Evolutionary conservation across 37 sponge, comb jelly and placozoan genomes (phyloP), one percentile per base, ranked within the genome.

Genomic region (Aplysina aerophoba): DNA sequence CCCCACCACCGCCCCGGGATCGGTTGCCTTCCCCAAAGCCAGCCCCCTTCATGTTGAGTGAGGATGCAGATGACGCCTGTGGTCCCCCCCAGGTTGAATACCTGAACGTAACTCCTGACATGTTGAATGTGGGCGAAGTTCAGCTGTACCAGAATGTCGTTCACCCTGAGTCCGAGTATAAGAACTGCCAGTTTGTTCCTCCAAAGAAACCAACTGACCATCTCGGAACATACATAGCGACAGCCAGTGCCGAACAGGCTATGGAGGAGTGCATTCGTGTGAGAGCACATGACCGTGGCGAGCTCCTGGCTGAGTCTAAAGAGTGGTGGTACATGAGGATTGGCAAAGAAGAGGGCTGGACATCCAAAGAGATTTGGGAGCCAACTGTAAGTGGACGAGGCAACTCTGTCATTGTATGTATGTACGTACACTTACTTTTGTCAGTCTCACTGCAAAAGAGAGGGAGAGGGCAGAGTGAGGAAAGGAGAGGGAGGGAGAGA

Each of bases 281-380:
- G 78, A 75, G 11, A 19, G 16, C 20, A 50, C 50, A 25, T 50
- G 78, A 75, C n/a, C 24, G 24, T 21, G 78, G 78, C 15, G 21
- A 36, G n/a, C 31, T 36, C 6, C 78, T 75, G 1, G 78, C 78
- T 40, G 78, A 75, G 25, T 44, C 50, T 6, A 75, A 75, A 25
- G 78, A 75, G 13, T 75, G 78, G 78, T 75, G 78, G 78, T 75
- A 75, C 54, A 75, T 75, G 44, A 75, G 78, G 78, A 36, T 75
- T 75, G 78, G 3, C 20, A 4, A 3, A 21, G 78, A 75, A 15
- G 78, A 75, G 53, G 78, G 78, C 31, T 75, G 78, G 78, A 75
- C 78, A 22, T 53, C 78, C 5, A 75, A 75, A 54, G 78, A 75
- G 24, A 40, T 75, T 36, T 75, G 78, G 78, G 44, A 40, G 20